Evolutionary conservation across 2,888 invertebrate genomes (phyloP).

Genomic region (Cheilosia scutellata): DNA sequence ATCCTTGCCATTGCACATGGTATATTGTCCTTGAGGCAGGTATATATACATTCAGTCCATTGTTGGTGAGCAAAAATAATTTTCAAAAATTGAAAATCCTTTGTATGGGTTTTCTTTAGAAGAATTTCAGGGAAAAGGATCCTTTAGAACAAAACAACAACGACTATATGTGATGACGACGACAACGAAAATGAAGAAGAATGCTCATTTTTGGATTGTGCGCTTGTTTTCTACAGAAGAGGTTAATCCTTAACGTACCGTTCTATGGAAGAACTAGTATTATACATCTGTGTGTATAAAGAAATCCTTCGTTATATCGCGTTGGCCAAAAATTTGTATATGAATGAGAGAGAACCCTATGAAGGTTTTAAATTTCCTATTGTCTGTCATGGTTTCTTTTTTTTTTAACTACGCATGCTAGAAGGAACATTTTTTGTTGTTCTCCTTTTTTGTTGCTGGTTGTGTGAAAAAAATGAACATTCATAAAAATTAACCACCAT

Average conservation of each 20-base stretch:
- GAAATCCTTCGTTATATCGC: slow-evolving; percentile 54
- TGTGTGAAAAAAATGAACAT: slow-evolving; percentile 67
- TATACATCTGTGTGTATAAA: slow-evolving; percentile 7
- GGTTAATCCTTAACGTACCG: slow-evolving; percentile 70
- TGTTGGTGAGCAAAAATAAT: slow-evolving; percentile 61
- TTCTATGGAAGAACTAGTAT: slow-evolving; percentile 15
- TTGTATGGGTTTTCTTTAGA: slow-evolving; percentile 55
- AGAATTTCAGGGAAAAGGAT: slow-evolving; percentile 65
- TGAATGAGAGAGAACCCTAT: slow-evolving; percentile 55
- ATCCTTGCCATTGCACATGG: slow-evolving; percentile 43
- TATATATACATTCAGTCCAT: slow-evolving; percentile 44
- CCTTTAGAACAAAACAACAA: slow-evolving; percentile 65
- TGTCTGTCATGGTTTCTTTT: slow-evolving; percentile 28
- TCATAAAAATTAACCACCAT: slow-evolving; percentile 72
- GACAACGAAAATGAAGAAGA: slow-evolving; percentile 30
- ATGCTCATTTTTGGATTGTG: slow-evolving; percentile 69
- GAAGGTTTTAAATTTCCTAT: slow-evolving; percentile 75
- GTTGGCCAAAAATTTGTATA: slow-evolving; percentile 67
- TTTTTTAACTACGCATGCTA: slow-evolving; percentile 18
- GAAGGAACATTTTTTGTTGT: slow-evolving; percentile 30
- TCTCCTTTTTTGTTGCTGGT: slow-evolving; percentile 19
- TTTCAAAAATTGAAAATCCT: slow-evolving; percentile 69
- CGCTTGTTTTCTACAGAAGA: slow-evolving; percentile 61
- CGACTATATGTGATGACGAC: slow-evolving; percentile 3
- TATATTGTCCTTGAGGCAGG: slow-evolving; percentile 71